phyloP scores from a whole-genome alignment of 2,797 vertebrate genomes.

The Protosalanx chinensis region DNA sequence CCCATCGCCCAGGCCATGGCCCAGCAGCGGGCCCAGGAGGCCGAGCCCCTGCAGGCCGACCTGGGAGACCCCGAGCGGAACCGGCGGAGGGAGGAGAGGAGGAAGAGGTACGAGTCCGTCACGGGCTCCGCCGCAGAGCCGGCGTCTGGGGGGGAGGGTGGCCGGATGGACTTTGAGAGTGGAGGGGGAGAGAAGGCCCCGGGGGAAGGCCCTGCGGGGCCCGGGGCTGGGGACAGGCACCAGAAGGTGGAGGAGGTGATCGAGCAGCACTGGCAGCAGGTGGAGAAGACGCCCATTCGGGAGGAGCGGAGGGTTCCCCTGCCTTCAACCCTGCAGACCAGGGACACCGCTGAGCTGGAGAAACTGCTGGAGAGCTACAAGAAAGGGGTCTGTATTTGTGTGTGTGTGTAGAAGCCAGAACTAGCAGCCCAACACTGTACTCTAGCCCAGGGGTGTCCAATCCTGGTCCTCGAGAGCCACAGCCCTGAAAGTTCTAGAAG shows the following conservation, averaged over 20 bases:
- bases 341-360: conserved; percentile 70
- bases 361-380: conserved; percentile 76
- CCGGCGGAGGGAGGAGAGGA: conserved; percentile 73
- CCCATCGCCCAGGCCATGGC: conserved; percentile 80
- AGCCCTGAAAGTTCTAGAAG: too few relatives aligned
- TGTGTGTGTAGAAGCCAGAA: background rate
- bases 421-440: background rate
- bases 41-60: conserved; percentile 64
- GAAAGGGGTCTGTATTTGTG: conserved; percentile 66
- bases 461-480: too few relatives aligned
- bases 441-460: too few relatives aligned
- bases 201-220: conserved; percentile 13
- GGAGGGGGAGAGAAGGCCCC: conserved; percentile 22
- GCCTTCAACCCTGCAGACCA: conserved; percentile 47
- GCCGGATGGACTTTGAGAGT: conserved; percentile 55
- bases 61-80: conserved; percentile 66
- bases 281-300: conserved; percentile 77
- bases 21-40: conserved; percentile 74
- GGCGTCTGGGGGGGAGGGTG: conserved; percentile 19
- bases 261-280: conserved; percentile 81
- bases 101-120: conserved; percentile 72
- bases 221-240: conserved; percentile 57
- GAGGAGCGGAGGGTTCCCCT: conserved; percentile 76
- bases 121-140: conserved; percentile 50
- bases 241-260: conserved; percentile 79